These are phyloP conservation scores for Pampusana beccarii DNA, from an alignment of 2,113 vertebrate genomes.

Conservation along the genomic window DNA sequence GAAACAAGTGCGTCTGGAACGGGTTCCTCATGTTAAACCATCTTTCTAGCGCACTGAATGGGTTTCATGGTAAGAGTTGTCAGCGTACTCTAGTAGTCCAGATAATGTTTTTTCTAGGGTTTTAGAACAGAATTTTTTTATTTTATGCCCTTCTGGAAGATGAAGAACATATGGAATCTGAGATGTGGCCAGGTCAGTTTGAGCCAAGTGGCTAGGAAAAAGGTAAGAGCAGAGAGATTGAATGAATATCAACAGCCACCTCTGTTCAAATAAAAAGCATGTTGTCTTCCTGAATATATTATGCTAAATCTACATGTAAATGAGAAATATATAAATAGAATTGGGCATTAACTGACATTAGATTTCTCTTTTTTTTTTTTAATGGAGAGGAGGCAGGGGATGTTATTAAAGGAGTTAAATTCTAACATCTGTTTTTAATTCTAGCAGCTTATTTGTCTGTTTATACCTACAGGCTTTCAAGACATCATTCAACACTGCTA, in stretches of 20 bases:
- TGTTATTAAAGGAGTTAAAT: constrained; percentile 57
- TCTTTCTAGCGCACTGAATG: rapidly evolving
- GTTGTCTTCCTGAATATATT: constrained; percentile 21
- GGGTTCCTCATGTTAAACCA: background rate
- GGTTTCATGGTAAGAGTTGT: background rate
- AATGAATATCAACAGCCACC: background rate
- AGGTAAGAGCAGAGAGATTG: background rate
- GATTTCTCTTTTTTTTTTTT: background rate
- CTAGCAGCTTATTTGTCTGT: constrained; percentile 52
- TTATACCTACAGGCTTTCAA: constrained; percentile 61
- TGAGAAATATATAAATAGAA: constrained; percentile 52
- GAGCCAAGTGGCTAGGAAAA: background rate
- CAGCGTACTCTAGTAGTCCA: background rate
- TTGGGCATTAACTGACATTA: constrained; percentile 31
- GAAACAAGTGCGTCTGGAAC: rapidly evolving
- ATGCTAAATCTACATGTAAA: constrained; percentile 40
- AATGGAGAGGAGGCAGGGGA: background rate
- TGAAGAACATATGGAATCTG: background rate
- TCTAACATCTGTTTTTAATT: constrained; percentile 67
- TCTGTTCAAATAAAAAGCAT: background rate
- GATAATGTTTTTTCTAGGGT: background rate
- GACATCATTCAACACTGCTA: constrained; percentile 50
- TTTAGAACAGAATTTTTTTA: background rate
- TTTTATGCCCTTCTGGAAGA: background rate
- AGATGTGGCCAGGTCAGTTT: background rate